phyloP scores from a whole-genome alignment of 2,797 vertebrate genomes.

The Sebastes trivittatus region DNA sequence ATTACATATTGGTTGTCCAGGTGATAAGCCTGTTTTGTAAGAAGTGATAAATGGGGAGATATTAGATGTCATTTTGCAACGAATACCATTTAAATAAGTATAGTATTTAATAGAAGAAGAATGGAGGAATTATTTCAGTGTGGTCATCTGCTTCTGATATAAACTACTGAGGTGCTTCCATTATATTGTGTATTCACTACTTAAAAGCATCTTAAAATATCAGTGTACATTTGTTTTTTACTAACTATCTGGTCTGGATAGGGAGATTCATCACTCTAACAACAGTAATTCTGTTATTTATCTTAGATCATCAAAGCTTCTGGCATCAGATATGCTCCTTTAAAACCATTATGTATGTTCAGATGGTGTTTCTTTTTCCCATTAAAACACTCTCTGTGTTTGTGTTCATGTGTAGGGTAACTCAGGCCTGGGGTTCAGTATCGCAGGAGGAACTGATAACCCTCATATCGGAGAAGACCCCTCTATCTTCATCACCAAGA shows the following conservation, averaged over 20 bases:
- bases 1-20: neutral
- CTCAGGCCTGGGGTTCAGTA: conserved; percentile 97
- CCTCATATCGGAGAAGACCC: conserved; percentile 97
- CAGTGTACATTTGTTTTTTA: neutral
- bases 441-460: conserved; percentile 97
- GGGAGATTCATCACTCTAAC: neutral
- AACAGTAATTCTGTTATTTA: neutral
- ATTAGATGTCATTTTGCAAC: neutral
- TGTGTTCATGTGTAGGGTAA: conserved; percentile 85
- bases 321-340: neutral
- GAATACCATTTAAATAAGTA: neutral
- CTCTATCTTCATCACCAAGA: conserved; percentile 98
- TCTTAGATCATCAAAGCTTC: neutral
- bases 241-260: neutral
- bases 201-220: neutral
- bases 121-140: neutral
- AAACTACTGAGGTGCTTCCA: neutral
- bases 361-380: neutral
- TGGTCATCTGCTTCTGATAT: neutral
- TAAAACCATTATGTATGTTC: neutral
- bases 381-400: neutral
- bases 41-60: neutral
- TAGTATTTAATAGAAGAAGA: neutral
- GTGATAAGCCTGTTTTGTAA: neutral
- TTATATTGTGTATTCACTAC: neutral